phyloP scores from a whole-genome alignment of 2,888 invertebrate species.

The Apodemia mormo region DNA sequence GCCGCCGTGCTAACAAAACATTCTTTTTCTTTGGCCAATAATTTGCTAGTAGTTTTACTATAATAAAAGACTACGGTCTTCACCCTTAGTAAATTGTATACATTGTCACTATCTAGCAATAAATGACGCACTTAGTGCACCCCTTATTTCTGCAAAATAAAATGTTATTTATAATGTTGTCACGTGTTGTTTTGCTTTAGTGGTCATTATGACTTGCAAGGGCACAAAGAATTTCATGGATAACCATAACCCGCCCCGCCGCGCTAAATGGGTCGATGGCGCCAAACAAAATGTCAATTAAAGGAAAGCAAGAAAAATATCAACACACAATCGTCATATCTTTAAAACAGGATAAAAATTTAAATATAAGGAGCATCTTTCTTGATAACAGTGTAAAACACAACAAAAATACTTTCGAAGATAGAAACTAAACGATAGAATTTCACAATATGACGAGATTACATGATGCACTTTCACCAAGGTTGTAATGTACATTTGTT shows the following conservation, averaged over 20 bases:
- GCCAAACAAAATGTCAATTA: slow-evolving; percentile 71
- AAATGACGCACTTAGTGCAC: slow-evolving; percentile 75
- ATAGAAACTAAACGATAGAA: slow-evolving; percentile 62
- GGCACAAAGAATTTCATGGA: slow-evolving; percentile 60
- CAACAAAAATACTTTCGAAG: slow-evolving; percentile 46
- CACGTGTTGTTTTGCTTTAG: slow-evolving; percentile 57
- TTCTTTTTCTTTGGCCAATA: slow-evolving; percentile 76
- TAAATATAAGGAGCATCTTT: slow-evolving; percentile 40
- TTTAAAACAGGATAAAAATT: slow-evolving; percentile 39
- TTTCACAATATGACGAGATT: slow-evolving; percentile 78
- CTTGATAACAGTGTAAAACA: slow-evolving; percentile 39
- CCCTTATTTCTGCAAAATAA: slow-evolving; percentile 73
- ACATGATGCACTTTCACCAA: slow-evolving; percentile 82
- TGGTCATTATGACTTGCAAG: slow-evolving; percentile 58
- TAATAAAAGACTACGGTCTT: slow-evolving; percentile 57
- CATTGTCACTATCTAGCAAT: slow-evolving; percentile 75
- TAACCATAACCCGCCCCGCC: slow-evolving; percentile 64
- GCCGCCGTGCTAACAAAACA: slow-evolving; percentile 73
- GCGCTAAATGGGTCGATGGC: slow-evolving; percentile 80
- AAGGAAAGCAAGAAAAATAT: slow-evolving; percentile 32
- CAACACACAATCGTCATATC: slow-evolving; percentile 26
- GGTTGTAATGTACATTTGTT: slow-evolving; percentile 62
- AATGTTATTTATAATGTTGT: slow-evolving; percentile 48
- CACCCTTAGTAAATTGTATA: slow-evolving; percentile 65
- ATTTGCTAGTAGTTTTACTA: slow-evolving; percentile 69